Evolutionary conservation across 2,797 vertebrate species (phyloP).

Genomic region (Halcyon leucocephala): DNA sequence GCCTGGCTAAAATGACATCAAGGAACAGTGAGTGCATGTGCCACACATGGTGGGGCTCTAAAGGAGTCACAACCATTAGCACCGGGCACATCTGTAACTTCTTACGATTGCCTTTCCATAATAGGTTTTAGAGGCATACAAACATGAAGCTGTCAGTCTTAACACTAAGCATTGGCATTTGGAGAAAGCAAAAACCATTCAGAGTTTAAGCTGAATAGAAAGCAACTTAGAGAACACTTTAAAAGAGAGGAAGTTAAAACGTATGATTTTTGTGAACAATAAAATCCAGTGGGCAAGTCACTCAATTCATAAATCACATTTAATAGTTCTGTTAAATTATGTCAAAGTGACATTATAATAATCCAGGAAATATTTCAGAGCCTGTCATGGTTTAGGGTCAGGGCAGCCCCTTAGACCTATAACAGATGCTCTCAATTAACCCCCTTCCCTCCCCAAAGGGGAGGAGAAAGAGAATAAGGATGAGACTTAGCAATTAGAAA

Average conservation of each 20-base stretch:
- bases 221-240: background rate
- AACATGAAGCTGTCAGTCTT: background rate
- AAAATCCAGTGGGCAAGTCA: background rate
- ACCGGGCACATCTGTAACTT: accelerated
- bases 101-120: background rate
- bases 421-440: no score
- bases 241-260: background rate
- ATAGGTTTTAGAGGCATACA: background rate
- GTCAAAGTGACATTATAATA: background rate
- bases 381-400: no score
- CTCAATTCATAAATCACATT: accelerated
- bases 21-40: accelerated
- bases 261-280: background rate
- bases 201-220: background rate
- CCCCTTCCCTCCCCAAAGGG: no score
- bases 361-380: background rate
- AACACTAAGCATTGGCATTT: background rate
- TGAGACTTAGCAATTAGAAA: no score
- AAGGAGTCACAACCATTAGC: background rate
- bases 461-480: no score
- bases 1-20: background rate
- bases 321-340: background rate
- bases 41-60: background rate
- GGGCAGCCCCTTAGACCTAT: no score
- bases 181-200: background rate